phyloP scores from a whole-genome alignment of 1,140 invertebrate species.

The Asobara japonica region DNA sequence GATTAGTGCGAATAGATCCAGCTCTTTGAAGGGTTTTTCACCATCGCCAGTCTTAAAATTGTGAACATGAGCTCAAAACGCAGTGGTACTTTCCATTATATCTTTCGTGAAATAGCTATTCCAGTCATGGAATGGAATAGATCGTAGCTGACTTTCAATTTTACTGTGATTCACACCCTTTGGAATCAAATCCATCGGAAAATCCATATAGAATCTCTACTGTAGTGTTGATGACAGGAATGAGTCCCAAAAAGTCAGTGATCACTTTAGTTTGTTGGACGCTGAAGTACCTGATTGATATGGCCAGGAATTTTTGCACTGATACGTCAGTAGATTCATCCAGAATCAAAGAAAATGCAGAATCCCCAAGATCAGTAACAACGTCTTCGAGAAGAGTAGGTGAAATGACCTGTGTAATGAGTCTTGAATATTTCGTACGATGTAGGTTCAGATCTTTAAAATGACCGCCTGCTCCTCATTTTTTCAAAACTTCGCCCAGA shows the following conservation, averaged over 20 bases:
- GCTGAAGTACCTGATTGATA: conserved; percentile 38
- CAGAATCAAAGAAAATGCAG: conserved; percentile 37
- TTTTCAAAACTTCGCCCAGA: conserved; percentile 11
- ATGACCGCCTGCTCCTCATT: conserved; percentile 5
- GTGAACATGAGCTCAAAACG: conserved; percentile 28
- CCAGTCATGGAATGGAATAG: conserved; percentile 23
- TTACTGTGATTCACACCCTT: background rate
- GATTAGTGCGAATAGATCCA: conserved; percentile 35
- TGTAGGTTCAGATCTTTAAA: conserved; percentile 35
- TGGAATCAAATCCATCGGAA: conserved; percentile 37
- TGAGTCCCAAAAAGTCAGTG: conserved; percentile 39
- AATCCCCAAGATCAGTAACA: conserved; percentile 34
- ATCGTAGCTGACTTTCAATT: conserved; percentile 18
- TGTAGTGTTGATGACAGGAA: conserved; percentile 28
- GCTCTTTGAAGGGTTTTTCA: conserved; percentile 25
- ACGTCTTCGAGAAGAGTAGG: conserved; percentile 37
- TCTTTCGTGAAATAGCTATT: background rate
- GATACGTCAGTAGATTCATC: conserved; percentile 43
- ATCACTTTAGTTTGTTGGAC: conserved; percentile 22
- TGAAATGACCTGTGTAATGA: conserved; percentile 39
- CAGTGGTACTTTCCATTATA: background rate
- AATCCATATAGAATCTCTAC: conserved; percentile 23
- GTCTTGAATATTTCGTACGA: conserved; percentile 50
- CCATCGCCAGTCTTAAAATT: background rate
- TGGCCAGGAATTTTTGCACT: conserved; percentile 37